A percentile compares a stretch with the other conserved stretches of the same genome.
phyloP scores from a whole-genome alignment of 2,888 invertebrate genomes.

The Drosophila siamana region DNA sequence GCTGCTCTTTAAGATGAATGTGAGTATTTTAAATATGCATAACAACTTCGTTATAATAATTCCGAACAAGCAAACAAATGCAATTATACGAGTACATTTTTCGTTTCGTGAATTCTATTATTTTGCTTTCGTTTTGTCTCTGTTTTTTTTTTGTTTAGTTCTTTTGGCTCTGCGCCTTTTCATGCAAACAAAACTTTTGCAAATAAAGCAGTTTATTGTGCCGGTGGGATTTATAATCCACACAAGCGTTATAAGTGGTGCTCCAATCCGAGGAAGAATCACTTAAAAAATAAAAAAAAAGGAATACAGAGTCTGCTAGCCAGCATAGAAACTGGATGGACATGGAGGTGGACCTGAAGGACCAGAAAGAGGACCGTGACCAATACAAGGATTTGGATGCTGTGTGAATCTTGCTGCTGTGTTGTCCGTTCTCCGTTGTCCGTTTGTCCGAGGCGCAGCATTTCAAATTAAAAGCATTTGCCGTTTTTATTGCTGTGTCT shows the following conservation, averaged over 20 bases:
- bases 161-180: slow-evolving; percentile 14
- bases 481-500: slow-evolving; percentile 78
- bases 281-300: slow-evolving; percentile 48
- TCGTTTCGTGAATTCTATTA: slow-evolving; percentile 10
- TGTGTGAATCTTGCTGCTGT: slow-evolving; percentile 8
- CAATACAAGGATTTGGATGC: slow-evolving; percentile 15
- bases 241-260: slow-evolving; percentile 77
- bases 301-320: slow-evolving; percentile 8
- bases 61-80: slow-evolving; percentile 36
- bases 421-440: neutral
- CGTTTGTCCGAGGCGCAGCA: slow-evolving; percentile 51
- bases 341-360: slow-evolving; percentile 3
- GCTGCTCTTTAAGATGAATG: slow-evolving; percentile 1
- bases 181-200: slow-evolving; percentile 66
- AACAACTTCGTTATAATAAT: slow-evolving; percentile 26
- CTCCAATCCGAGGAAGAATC: slow-evolving; percentile 37
- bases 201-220: slow-evolving; percentile 80
- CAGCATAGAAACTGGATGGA: slow-evolving; percentile 26
- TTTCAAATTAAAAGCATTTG: slow-evolving; percentile 80
- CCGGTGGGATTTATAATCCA: slow-evolving; percentile 78
- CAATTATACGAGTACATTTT: slow-evolving; percentile 12
- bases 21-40: slow-evolving; percentile 8
- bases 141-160: neutral
- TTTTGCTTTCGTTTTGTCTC: neutral
- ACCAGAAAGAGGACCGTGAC: slow-evolving; percentile 2